These are phyloP conservation scores for Drosophila prostipennis DNA, from an alignment of 2,888 invertebrate species.

Conservation along the genomic window DNA sequence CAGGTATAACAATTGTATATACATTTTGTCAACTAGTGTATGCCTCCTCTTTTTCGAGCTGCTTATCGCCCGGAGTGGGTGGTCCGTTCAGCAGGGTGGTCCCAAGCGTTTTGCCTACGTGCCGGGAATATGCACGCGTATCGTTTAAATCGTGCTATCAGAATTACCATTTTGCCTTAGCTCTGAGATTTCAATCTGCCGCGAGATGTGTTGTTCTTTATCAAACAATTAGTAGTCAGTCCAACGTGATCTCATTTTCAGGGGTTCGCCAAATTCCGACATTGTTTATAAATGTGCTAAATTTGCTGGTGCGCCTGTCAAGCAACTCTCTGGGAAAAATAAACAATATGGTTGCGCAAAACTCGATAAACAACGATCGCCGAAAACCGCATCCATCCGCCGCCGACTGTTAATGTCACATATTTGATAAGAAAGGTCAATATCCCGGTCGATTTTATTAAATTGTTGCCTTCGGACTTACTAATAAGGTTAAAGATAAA, in stretches of 20 bases:
- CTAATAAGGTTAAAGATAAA: neutral
- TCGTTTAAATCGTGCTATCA: constrained; percentile 53
- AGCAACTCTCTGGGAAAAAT: constrained; percentile 18
- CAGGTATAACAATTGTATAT: no score
- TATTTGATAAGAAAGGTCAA: constrained; percentile 19
- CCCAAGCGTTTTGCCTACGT: constrained; percentile 60
- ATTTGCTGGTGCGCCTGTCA: constrained; percentile 20
- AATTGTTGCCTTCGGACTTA: neutral
- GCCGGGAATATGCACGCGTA: constrained; percentile 54
- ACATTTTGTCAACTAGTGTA: neutral
- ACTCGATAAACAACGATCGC: constrained; percentile 2
- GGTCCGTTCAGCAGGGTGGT: constrained; percentile 55
- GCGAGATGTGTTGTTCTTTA: constrained; percentile 55
- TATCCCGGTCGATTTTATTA: neutral
- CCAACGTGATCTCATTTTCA: constrained; percentile 42
- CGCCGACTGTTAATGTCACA: constrained; percentile 6
- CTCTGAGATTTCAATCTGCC: constrained; percentile 20
- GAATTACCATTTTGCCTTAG: constrained; percentile 13
- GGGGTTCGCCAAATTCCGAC: constrained; percentile 10
- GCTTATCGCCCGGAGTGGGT: constrained; percentile 45
- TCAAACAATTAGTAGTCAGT: constrained; percentile 56
- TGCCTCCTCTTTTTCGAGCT: neutral
- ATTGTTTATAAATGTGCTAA: constrained; percentile 34
- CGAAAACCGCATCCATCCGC: constrained; percentile 7
- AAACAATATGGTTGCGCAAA: constrained; percentile 37